phyloP scores from a whole-genome alignment of 2,113 vertebrate genomes.

The Eublepharis macularius region DNA sequence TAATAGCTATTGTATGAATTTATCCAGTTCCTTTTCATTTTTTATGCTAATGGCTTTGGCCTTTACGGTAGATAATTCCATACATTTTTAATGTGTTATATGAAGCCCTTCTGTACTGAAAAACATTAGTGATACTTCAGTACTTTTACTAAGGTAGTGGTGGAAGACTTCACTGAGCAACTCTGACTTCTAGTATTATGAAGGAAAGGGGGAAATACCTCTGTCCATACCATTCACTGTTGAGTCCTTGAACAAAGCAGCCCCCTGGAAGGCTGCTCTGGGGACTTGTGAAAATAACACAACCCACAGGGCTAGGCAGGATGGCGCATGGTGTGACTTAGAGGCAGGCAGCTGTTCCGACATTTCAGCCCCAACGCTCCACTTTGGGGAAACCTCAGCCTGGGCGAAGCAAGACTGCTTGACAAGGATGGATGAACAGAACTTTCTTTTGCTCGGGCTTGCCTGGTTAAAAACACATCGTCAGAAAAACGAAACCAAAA shows the following conservation, averaged over 20 bases:
- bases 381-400: background rate
- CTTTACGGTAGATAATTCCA: too few species aligned
- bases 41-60: too few species aligned
- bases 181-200: too few species aligned
- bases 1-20: too few species aligned
- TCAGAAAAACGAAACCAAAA: accelerated
- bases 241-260: background rate
- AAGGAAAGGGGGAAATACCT: background rate
- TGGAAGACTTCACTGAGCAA: too few species aligned
- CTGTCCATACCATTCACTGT: background rate
- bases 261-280: background rate
- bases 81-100: too few species aligned
- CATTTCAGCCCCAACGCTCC: background rate
- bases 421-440: background rate
- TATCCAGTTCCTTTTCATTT: too few species aligned
- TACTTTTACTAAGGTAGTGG: too few species aligned
- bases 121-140: too few species aligned
- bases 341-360: background rate
- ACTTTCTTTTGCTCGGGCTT: slow-evolving; percentile 21
- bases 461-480: background rate
- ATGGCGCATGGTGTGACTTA: background rate
- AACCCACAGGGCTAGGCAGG: background rate
- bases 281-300: background rate
- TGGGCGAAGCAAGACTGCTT: slow-evolving; percentile 18
- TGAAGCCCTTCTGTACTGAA: too few species aligned